phyloP scores from a whole-genome alignment of 2,888 invertebrate genomes.

The Drosophila nr. perissopoda region DNA sequence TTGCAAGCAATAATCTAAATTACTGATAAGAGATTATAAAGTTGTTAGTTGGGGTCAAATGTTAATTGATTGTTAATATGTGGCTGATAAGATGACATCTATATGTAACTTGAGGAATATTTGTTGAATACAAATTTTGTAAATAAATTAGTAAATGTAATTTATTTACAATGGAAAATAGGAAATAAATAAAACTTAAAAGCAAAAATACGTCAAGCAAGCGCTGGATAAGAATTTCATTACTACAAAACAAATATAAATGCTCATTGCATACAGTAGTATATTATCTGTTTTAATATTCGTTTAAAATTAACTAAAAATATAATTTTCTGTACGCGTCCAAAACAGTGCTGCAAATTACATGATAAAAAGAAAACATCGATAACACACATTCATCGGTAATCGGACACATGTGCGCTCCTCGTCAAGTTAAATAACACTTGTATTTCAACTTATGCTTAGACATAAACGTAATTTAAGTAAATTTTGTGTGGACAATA shows the following conservation, averaged over 20 bases:
- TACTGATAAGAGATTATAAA: slow-evolving; percentile 29
- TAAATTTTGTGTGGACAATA: slow-evolving; percentile 6
- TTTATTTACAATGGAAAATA: not conserved
- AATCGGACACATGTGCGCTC: slow-evolving; percentile 46
- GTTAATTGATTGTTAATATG: slow-evolving; percentile 11
- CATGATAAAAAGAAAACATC: slow-evolving; percentile 7
- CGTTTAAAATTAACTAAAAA: not conserved
- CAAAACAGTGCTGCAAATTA: slow-evolving; percentile 1
- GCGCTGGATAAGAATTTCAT: not conserved
- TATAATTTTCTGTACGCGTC: not conserved
- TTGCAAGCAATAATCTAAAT: slow-evolving; percentile 31
- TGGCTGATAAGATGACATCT: not conserved
- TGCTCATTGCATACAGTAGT: not conserved
- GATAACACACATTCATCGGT: slow-evolving; percentile 27
- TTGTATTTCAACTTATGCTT: slow-evolving; percentile 26
- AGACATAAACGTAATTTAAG: slow-evolving; percentile 4
- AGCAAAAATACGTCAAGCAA: not conserved
- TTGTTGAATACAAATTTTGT: not conserved
- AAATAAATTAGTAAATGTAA: not conserved
- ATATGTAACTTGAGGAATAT: not conserved
- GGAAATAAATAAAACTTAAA: not conserved
- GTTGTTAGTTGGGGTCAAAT: slow-evolving; percentile 33
- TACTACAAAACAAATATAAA: not conserved
- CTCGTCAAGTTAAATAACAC: slow-evolving; percentile 53
- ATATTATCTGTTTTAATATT: not conserved